Evolutionary conservation across 2,888 invertebrate genomes (phyloP).

Genomic region (Dorcus parallelipipedus): DNA sequence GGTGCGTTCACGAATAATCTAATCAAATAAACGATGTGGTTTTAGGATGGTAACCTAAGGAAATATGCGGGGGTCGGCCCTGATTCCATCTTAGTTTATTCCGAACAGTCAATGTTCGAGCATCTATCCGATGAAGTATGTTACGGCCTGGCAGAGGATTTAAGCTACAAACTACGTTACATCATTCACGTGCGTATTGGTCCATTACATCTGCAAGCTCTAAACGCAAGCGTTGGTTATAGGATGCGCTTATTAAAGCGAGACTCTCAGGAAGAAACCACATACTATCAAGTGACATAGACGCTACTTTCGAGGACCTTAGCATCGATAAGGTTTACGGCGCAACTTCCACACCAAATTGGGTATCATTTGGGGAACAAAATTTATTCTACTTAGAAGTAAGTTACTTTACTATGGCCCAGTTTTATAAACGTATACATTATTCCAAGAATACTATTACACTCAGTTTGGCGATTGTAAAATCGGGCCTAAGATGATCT

Average conservation of each 20-base stretch:
- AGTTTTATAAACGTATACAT: too few relatives aligned
- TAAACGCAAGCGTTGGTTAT: conserved; percentile 8
- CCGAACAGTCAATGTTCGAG: conserved; percentile 41
- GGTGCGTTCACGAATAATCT: not conserved
- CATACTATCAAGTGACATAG: conserved; percentile 40
- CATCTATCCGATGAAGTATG: conserved; percentile 40
- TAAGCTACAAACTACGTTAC: conserved; percentile 44
- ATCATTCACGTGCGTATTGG: conserved; percentile 41
- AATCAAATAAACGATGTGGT: not conserved
- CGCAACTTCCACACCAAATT: conserved; percentile 37
- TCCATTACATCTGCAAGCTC: not conserved
- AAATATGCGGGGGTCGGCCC: conserved; percentile 42
- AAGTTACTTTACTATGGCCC: conserved; percentile 19
- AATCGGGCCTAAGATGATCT: too few relatives aligned
- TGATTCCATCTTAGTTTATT: conserved; percentile 38
- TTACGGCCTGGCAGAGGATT: conserved; percentile 41
- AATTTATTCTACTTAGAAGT: conserved; percentile 41
- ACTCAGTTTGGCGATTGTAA: too few relatives aligned
- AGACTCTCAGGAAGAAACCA: conserved; percentile 38
- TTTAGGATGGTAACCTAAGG: conserved; percentile 33
- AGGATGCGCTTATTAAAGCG: conserved; percentile 43
- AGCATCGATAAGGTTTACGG: conserved; percentile 44
- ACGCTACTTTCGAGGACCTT: conserved; percentile 40
- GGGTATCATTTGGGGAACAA: conserved; percentile 40
- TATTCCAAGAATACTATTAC: not conserved